These are phyloP conservation scores for Hemiprocne comata DNA, from an alignment of 2,113 vertebrate species.

Conservation along the genomic window DNA sequence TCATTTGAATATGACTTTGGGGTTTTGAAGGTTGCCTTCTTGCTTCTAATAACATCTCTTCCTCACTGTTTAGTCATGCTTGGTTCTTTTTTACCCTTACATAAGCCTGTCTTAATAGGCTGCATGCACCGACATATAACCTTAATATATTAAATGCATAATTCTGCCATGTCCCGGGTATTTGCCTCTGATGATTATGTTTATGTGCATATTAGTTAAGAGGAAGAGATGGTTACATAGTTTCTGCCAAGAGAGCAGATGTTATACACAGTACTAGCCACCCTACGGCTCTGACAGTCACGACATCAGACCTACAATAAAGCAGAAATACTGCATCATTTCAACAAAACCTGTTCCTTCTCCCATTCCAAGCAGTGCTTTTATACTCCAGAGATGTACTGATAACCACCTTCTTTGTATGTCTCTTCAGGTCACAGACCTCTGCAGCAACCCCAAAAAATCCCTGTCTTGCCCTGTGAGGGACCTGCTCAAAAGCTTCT, in stretches of 20 bases:
- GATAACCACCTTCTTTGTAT: not conserved
- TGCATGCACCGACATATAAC: not conserved
- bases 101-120: not conserved
- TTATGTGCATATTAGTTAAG: not conserved
- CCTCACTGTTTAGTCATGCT: not conserved
- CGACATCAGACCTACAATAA: not conserved
- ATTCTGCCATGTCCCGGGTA: not conserved
- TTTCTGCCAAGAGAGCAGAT: not conserved
- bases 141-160: not conserved
- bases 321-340: not conserved
- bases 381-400: not conserved
- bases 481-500: not conserved
- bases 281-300: not conserved
- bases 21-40: not conserved
- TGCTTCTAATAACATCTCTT: not conserved
- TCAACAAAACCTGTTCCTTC: not conserved
- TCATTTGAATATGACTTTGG: not conserved
- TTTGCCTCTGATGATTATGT: constrained; percentile 6
- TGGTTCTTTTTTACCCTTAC: not conserved
- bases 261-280: not conserved
- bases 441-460: not conserved
- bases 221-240: not conserved
- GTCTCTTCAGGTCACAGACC: not conserved
- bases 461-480: not conserved
- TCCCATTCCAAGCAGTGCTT: not conserved